Evolutionary conservation across 2,888 invertebrate species (phyloP).

Genomic region (Drosophila atripex): DNA sequence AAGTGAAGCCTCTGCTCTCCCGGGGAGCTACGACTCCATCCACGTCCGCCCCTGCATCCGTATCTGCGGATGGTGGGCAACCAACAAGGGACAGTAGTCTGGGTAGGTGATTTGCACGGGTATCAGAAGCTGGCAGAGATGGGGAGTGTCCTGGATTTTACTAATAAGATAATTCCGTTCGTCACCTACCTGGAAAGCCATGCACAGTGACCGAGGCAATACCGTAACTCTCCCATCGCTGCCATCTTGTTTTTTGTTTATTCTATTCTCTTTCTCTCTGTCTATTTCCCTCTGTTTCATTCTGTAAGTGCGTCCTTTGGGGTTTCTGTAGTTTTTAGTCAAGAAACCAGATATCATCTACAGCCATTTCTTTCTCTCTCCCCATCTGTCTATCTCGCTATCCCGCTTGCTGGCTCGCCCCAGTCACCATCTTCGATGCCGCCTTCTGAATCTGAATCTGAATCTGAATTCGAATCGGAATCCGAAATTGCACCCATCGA

Average conservation of each 20-base stretch:
- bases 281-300: conserved; percentile 23
- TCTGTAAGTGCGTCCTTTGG: conserved; percentile 41
- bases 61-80: conserved; percentile 67
- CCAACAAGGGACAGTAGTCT: conserved; percentile 83
- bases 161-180: background rate
- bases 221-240: background rate
- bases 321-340: conserved; percentile 22
- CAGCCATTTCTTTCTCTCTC: conserved; percentile 53
- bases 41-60: conserved; percentile 37
- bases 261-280: conserved; percentile 9
- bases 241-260: background rate
- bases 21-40: conserved; percentile 62
- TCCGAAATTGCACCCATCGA: conserved; percentile 19
- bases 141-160: background rate
- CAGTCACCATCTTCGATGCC: conserved; percentile 69
- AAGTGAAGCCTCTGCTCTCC: conserved; percentile 79
- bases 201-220: too few relatives aligned
- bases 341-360: conserved; percentile 40
- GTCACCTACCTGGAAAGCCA: background rate
- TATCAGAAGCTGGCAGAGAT: conserved; percentile 10
- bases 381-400: conserved; percentile 27
- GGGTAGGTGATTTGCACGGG: conserved; percentile 71
- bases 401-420: conserved; percentile 33
- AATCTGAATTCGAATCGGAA: conserved; percentile 3
- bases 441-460: conserved; percentile 64